Percentiles rank a stretch among this genome's conserved stretches.
phyloP scores from a whole-genome alignment of 2,113 vertebrate species.

The Gallinago media region DNA sequence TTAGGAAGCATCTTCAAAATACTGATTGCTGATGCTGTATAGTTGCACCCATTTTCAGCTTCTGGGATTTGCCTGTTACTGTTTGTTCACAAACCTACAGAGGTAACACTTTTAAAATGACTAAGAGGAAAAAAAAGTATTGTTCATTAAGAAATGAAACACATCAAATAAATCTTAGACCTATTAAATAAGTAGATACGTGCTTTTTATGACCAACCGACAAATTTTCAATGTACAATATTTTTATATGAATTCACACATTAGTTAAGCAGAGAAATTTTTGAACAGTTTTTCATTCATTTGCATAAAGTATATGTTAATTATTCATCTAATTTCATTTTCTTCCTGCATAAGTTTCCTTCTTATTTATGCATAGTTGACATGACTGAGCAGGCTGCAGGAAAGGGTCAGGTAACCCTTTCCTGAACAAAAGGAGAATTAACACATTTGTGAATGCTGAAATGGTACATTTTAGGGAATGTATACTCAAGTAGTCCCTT shows the following conservation, averaged over 20 bases:
- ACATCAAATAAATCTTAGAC: not conserved
- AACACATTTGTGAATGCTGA: not conserved
- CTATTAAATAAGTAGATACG: not conserved
- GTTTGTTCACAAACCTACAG: not conserved
- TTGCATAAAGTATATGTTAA: slow-evolving; percentile 22
- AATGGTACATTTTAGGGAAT: not conserved
- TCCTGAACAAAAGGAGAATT: not conserved
- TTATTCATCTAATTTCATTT: slow-evolving; percentile 47
- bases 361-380: slow-evolving; percentile 34
- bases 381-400: not conserved
- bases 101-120: not conserved
- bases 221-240: not conserved
- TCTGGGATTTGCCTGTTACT: not conserved
- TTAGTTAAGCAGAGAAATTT: not conserved
- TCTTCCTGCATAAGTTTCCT: slow-evolving; percentile 32
- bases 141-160: not conserved
- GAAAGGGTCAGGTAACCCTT: slow-evolving; percentile 24
- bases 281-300: not conserved
- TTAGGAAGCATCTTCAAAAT: not conserved
- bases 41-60: not conserved
- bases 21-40: not conserved
- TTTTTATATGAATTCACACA: not conserved
- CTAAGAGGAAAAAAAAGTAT: not conserved
- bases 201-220: not conserved
- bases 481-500: not conserved